These are phyloP conservation scores for Protonemura montana DNA, from an alignment of 2,888 invertebrate genomes.

Conservation along the genomic window DNA sequence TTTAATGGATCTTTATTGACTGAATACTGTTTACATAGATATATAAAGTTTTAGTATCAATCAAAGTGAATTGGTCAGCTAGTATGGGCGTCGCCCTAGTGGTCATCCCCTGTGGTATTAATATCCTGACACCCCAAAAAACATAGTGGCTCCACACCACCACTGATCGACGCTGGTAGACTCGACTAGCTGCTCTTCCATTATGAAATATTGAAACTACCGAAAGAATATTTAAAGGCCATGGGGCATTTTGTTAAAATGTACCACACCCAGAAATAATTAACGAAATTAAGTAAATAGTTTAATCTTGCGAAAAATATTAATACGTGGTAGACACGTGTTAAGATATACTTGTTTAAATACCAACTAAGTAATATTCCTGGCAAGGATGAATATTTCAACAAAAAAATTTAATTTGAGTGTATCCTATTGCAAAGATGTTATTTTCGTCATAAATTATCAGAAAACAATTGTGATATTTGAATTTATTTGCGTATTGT, in stretches of 20 bases:
- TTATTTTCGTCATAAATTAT: background rate
- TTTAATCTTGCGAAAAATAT: background rate
- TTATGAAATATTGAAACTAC: constrained; percentile 23
- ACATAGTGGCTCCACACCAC: background rate
- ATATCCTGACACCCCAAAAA: background rate
- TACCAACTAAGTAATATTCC: background rate
- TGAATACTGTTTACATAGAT: constrained; percentile 14
- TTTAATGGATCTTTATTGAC: constrained; percentile 21
- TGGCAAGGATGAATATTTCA: background rate
- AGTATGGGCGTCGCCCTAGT: background rate
- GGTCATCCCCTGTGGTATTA: background rate
- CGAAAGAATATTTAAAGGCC: background rate
- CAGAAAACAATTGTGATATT: background rate
- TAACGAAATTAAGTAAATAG: constrained; percentile 27
- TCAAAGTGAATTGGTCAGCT: constrained; percentile 18
- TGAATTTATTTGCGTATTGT: too few species aligned
- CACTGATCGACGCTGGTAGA: background rate
- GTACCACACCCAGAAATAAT: constrained; percentile 30
- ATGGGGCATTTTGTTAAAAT: background rate
- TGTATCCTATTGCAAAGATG: background rate
- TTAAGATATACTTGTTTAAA: background rate
- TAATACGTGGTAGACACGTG: background rate
- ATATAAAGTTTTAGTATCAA: background rate
- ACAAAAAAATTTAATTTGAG: background rate
- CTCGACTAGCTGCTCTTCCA: background rate